These are phyloP conservation scores for Trissonchulus sp. DNA, from an alignment of 2,888 invertebrate genomes.

Conservation along the genomic window DNA sequence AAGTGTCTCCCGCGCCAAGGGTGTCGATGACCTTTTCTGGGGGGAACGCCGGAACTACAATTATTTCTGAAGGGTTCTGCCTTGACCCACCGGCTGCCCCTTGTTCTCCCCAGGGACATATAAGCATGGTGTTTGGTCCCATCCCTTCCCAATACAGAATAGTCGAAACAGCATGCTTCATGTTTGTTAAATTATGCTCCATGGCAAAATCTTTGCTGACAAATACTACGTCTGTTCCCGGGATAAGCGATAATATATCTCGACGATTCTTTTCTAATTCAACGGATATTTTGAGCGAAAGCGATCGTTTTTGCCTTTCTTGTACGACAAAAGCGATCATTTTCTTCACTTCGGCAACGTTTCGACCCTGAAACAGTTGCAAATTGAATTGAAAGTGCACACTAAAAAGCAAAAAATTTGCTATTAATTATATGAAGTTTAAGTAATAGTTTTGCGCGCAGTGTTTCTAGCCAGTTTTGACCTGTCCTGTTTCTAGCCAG, in stretches of 20 bases:
- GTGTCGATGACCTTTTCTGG: slow-evolving; percentile 5
- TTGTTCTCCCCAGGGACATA: neutral
- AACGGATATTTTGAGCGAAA: neutral
- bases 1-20: neutral
- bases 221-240: neutral
- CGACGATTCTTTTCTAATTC: neutral
- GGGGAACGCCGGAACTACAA: neutral
- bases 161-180: neutral
- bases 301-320: neutral
- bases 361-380: neutral
- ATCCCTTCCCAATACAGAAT: neutral
- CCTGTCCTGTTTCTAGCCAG: no score
- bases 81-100: neutral
- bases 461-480: no score
- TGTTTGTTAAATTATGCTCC: neutral
- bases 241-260: neutral
- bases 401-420: no score
- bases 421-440: no score
- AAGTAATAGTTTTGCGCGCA: no score
- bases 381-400: no score
- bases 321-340: neutral
- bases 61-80: neutral
- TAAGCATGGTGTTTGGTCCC: neutral
- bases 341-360: neutral
- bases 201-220: slow-evolving; percentile 1